Percentiles rank a stretch among this genome's conserved stretches.
Evolutionary conservation across 2,888 invertebrate genomes (phyloP).

Genomic region (Eupithecia exiguata): DNA sequence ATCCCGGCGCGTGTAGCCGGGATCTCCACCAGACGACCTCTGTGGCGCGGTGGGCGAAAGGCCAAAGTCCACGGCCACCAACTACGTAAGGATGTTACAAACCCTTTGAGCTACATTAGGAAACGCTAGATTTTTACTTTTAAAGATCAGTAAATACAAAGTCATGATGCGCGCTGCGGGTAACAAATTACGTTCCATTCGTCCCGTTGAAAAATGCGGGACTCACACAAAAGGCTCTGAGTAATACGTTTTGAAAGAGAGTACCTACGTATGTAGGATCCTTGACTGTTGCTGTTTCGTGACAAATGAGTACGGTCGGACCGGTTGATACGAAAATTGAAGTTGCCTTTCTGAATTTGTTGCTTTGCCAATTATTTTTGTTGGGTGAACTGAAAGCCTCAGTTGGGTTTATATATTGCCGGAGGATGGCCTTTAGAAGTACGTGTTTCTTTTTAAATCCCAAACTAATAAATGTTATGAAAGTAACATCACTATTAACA

Average conservation of each 20-base stretch:
- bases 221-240: conserved; percentile 61
- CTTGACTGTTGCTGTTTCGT: conserved; percentile 58
- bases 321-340: conserved; percentile 35
- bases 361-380: conserved; percentile 4
- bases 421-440: neutral
- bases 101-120: neutral
- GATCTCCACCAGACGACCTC: no score
- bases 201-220: conserved; percentile 68
- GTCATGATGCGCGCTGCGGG: conserved; percentile 48
- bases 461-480: neutral
- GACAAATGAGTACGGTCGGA: conserved; percentile 58
- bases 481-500: no score
- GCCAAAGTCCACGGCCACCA: no score
- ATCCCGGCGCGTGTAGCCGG: no score
- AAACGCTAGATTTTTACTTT: neutral
- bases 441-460: neutral
- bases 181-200: conserved; percentile 72
- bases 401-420: neutral
- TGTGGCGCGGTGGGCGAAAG: no score
- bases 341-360: conserved; percentile 5
- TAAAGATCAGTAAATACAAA: conserved; percentile 34
- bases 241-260: conserved; percentile 61
- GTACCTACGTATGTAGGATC: conserved; percentile 49
- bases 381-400: neutral
- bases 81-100: neutral